phyloP scores from a whole-genome alignment of 2,888 invertebrate genomes.

The Dryobota labecula region DNA sequence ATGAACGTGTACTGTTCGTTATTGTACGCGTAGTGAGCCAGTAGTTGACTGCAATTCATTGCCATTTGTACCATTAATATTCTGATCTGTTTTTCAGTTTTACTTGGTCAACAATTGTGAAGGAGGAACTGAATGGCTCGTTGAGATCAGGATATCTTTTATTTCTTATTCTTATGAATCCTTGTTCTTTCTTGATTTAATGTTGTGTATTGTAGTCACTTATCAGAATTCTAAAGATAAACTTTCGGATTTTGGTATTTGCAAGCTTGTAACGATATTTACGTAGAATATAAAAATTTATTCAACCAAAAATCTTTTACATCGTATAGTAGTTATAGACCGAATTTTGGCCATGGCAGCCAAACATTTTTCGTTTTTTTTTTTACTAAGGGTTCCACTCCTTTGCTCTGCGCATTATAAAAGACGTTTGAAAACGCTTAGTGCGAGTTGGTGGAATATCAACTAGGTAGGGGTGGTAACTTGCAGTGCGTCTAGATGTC shows the following conservation, averaged over 20 bases:
- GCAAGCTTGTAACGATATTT: too few species aligned
- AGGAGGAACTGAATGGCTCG: too few species aligned
- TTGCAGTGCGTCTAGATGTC: too few species aligned
- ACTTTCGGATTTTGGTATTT: neutral
- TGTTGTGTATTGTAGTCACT: neutral
- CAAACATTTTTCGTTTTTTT: too few species aligned
- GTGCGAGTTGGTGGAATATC: too few species aligned
- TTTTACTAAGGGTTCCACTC: too few species aligned
- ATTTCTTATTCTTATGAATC: neutral
- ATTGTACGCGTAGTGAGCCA: slow-evolving; percentile 16
- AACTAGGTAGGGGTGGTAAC: too few species aligned
- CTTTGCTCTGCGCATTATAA: too few species aligned
- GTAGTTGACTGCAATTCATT: slow-evolving; percentile 29
- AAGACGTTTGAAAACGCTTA: too few species aligned
- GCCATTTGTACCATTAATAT: slow-evolving; percentile 9
- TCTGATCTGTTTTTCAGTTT: slow-evolving; percentile 6
- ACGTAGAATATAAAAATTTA: neutral
- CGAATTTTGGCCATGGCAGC: too few species aligned
- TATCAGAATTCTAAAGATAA: neutral
- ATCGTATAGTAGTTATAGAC: too few species aligned
- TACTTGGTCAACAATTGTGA: neutral
- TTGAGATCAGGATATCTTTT: neutral
- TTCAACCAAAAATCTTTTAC: neutral
- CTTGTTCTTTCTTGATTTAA: neutral
- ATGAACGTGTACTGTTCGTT: slow-evolving; percentile 19